Base-by-base conservation (phyloP, 2,113 vertebrate genomes). In the Centropristis striata region DNA sequence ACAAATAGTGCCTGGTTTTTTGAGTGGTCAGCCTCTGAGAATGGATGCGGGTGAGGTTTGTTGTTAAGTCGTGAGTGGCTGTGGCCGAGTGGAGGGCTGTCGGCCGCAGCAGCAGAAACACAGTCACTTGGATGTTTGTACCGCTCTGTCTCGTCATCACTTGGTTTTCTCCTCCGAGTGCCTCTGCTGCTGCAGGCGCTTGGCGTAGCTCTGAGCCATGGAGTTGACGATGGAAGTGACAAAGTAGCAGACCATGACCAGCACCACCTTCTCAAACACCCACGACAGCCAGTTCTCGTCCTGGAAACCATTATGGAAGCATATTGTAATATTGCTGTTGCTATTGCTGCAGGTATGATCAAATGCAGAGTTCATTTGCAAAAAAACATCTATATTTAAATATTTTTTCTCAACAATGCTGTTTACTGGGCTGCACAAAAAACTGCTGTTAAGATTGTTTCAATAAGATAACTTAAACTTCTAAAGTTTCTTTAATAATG, bases 201-300 rank as follows among this genome's bases (percentile, higher is more conserved):
- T 99, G 95, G 95, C 96, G 78, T 99, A 98, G 92, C 97, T 99
- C 90, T 99, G 98, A 81, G 98, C 98, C 98, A 97, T 99, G 91
- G 98, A 99, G 96, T 99, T 98, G 94, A 99, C 90, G 86, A 99
- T 99, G 86, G 98, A 99, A 50, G 96, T 94, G 93, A 99, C 95
- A 90, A 99, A 99, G 90, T 99, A 99, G 95, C 95, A 97, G 92
- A 99, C 98, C 98, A 99, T 99, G 81, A 97, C 91, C 81, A 98
- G 96, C 63, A 99, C 98, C 95, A 99, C 80, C 91, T 99, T 99
- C 88, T 99, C 98, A 95, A 99, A 99, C 69, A 96, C 93, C 98
- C 98, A 99, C 4, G 98, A 97, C 55, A 99, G 93, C 98, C 98
- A 99, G 95, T 96, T 99, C 90, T 98, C 98, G 81, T 96, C 96